These are phyloP conservation scores for Brachynemurus nebulosus DNA, from an alignment of 2,888 invertebrate species.

Conservation along the genomic window DNA sequence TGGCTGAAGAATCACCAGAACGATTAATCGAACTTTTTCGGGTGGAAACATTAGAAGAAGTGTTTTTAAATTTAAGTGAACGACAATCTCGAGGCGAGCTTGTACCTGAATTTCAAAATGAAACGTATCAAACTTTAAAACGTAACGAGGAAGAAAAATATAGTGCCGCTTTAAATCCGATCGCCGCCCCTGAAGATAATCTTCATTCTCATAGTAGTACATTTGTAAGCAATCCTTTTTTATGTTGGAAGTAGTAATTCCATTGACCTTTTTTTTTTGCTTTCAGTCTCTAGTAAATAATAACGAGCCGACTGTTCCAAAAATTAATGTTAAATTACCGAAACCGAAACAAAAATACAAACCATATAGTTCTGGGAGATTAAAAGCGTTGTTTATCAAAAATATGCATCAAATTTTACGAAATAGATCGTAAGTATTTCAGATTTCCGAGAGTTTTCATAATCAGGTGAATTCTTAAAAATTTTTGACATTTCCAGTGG, in stretches of 20 bases:
- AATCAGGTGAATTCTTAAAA: constrained; percentile 12
- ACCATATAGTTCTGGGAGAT: constrained; percentile 25
- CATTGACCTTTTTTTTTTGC: constrained; percentile 5
- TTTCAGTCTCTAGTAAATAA: constrained; percentile 8
- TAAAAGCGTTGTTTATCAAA: constrained; percentile 54
- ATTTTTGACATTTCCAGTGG: constrained; percentile 42
- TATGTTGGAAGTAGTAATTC: not conserved
- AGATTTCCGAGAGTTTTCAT: not conserved
- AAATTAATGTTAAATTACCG: too few species aligned
- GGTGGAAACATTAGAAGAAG: constrained; percentile 68
- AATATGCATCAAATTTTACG: constrained; percentile 54
- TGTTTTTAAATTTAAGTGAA: constrained; percentile 66
- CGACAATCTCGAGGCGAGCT: constrained; percentile 36
- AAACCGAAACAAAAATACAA: constrained; percentile 17
- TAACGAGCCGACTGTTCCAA: constrained; percentile 10
- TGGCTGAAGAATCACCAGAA: constrained; percentile 73
- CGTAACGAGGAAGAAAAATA: not conserved
- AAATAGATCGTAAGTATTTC: constrained; percentile 28
- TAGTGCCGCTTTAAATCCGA: not conserved
- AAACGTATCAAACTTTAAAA: constrained; percentile 6
- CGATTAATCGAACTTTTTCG: constrained; percentile 54
- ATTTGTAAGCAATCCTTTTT: not conserved
- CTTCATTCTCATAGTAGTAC: not conserved
- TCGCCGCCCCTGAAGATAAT: not conserved
- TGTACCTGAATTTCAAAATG: constrained; percentile 7